Conservation (phyloP, 2,797 vertebrate species). For the Falco concolor region DNA sequence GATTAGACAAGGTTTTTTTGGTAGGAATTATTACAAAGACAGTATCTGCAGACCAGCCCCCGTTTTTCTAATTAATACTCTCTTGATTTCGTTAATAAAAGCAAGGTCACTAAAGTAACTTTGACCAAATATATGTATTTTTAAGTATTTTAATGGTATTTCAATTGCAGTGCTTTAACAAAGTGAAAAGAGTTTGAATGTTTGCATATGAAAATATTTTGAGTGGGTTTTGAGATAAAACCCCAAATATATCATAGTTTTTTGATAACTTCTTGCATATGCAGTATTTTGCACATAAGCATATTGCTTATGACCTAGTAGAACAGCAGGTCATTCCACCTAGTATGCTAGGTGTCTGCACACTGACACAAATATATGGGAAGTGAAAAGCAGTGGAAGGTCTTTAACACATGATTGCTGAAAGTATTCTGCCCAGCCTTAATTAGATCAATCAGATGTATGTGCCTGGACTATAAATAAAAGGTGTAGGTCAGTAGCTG, state of each 20-base stretch:
- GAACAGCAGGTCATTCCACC: background rate
- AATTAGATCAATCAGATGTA: background rate
- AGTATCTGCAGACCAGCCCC: background rate
- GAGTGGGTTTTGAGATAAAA: background rate
- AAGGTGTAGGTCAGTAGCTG: background rate
- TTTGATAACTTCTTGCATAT: background rate
- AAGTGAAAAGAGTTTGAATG: background rate
- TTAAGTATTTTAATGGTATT: background rate
- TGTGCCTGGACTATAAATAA: background rate
- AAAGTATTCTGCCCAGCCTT: background rate
- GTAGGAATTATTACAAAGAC: background rate
- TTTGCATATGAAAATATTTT: background rate
- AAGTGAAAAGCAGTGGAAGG: background rate
- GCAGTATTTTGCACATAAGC: rapidly evolving
- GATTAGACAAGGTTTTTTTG: background rate
- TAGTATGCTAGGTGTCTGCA: background rate
- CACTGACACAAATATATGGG: background rate
- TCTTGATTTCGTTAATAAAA: background rate
- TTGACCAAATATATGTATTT: background rate
- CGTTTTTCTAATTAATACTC: background rate
- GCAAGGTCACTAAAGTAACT: background rate
- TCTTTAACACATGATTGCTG: background rate
- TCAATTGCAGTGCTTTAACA: background rate
- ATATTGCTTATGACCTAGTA: background rate
- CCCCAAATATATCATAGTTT: background rate